Percentiles rank a stretch among this genome's conserved stretches.
Evolutionary conservation across 2,113 vertebrate genomes (phyloP).

Genomic region (Synodontis membranacea): DNA sequence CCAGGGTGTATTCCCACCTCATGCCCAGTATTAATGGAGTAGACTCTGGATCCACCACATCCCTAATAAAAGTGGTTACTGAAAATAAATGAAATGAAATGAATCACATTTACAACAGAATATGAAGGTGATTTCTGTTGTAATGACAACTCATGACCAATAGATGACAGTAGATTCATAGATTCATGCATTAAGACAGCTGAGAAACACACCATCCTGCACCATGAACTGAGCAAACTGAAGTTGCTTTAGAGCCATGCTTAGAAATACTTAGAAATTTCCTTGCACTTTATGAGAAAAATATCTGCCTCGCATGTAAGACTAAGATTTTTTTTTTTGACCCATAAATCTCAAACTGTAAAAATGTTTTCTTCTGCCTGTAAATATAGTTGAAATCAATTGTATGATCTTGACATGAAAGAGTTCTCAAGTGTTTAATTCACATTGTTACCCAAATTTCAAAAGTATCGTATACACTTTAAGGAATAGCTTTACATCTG

Average conservation of each 20-base stretch:
- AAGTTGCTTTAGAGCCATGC: not conserved
- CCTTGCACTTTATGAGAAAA: not conserved
- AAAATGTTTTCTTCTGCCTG: not conserved
- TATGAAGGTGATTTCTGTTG: not conserved
- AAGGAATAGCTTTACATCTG: not conserved
- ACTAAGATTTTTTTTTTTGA: not conserved
- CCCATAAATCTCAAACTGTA: not conserved
- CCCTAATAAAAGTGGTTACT: not conserved
- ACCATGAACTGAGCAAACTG: not conserved
- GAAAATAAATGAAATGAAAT: not conserved
- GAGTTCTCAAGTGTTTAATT: not conserved
- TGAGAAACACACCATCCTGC: not conserved
- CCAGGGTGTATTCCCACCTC: not conserved
- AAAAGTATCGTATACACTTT: not conserved
- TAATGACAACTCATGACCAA: slow-evolving; percentile 4
- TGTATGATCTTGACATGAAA: not conserved
- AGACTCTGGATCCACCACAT: not conserved
- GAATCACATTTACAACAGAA: not conserved
- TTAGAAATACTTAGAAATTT: not conserved
- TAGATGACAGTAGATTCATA: slow-evolving; percentile 21
- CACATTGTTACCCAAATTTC: not conserved
- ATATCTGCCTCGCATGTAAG: not conserved
- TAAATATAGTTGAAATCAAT: not conserved
- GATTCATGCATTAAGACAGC: not conserved
- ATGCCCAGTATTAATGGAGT: not conserved